phyloP scores from a whole-genome alignment of 1,140 invertebrate genomes.

The Drosophila lacertosa region DNA sequence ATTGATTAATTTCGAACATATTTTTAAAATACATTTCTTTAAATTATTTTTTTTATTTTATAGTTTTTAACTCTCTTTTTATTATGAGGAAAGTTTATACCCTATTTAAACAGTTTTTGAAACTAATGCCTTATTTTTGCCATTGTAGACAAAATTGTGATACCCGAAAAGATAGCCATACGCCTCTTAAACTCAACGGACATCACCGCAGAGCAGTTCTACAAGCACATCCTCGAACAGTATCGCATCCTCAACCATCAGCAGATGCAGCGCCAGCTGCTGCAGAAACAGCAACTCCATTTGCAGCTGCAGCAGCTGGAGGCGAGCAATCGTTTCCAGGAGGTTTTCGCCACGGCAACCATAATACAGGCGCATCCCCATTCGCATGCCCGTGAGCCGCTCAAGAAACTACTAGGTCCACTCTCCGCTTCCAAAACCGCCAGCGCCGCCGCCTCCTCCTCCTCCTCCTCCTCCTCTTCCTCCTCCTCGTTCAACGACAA shows the following conservation, averaged over 20 bases:
- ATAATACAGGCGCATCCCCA: constrained; percentile 80
- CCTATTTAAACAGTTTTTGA: no score
- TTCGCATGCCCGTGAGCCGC: constrained; percentile 59
- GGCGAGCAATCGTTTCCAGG: constrained; percentile 78
- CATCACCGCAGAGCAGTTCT: constrained; percentile 82
- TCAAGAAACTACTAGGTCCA: constrained; percentile 47
- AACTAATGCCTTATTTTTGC: background rate
- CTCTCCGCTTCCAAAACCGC: background rate
- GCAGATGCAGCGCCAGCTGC: constrained; percentile 75
- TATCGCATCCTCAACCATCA: constrained; percentile 77
- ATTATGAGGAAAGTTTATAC: no score
- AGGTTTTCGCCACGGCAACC: constrained; percentile 78
- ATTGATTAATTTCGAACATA: no score
- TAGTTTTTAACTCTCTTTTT: no score
- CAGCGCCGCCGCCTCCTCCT: background rate
- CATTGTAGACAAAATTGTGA: constrained; percentile 82
- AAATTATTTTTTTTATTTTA: no score
- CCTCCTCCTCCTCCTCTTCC: background rate
- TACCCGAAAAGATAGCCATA: constrained; percentile 83
- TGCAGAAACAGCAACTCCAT: constrained; percentile 76
- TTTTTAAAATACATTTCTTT: no score
- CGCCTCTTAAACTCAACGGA: constrained; percentile 81
- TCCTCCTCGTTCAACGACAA: constrained; percentile 17
- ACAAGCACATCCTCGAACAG: constrained; percentile 80
- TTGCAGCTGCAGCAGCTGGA: constrained; percentile 78